A percentile compares a stretch with the other conserved stretches of the same genome.
These are phyloP conservation scores for Amphimedon queenslandica DNA, from an alignment of 37 sponge, comb jelly and placozoan genomes.

Conservation along the genomic window DNA sequence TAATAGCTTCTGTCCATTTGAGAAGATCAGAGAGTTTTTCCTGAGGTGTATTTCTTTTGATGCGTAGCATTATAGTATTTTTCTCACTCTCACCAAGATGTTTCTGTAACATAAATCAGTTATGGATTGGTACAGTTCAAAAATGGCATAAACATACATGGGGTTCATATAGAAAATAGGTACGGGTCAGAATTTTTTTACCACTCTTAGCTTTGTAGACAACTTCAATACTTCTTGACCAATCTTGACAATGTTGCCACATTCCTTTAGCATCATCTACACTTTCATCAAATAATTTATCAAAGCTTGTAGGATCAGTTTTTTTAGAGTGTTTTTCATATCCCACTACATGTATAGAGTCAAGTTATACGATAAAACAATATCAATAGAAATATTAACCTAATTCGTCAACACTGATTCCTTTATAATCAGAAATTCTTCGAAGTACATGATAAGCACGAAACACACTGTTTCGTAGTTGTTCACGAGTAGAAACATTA, in stretches of 20 bases:
- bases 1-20: not conserved
- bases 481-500: not conserved
- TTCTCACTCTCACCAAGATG: not conserved
- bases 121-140: not conserved
- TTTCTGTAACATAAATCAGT: not conserved
- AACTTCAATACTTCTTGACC: not conserved
- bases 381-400: too few relatives aligned
- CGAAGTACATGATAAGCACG: not conserved
- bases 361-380: too few relatives aligned
- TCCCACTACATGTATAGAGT: too few relatives aligned
- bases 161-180: not conserved
- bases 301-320: too few relatives aligned
- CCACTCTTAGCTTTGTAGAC: not conserved
- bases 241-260: not conserved
- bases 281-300: too few relatives aligned
- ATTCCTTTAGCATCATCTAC: too few relatives aligned
- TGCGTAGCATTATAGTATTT: not conserved
- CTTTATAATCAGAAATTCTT: conserved; percentile 2
- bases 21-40: not conserved
- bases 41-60: not conserved
- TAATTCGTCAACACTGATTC: not conserved
- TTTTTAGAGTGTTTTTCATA: too few relatives aligned
- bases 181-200: not conserved
- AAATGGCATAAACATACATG: not conserved
- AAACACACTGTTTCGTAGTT: not conserved